phyloP scores from a whole-genome alignment of 2,888 invertebrate species.

The Apeira syringaria region DNA sequence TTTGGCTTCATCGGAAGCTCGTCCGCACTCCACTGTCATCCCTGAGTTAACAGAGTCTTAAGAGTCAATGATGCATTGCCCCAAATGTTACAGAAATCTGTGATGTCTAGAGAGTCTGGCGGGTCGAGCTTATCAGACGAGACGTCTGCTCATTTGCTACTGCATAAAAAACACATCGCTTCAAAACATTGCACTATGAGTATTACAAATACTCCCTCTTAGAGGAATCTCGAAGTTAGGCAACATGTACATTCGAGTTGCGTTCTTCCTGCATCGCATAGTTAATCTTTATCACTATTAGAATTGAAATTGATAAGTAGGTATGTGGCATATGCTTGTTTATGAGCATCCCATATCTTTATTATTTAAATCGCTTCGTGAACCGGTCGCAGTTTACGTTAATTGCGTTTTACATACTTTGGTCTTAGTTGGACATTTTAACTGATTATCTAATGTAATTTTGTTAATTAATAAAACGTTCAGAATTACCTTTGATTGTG shows the following conservation, averaged over 20 bases:
- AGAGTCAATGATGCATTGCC: too few relatives aligned
- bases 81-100: too few relatives aligned
- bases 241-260: neutral
- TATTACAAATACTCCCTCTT: too few relatives aligned
- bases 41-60: too few relatives aligned
- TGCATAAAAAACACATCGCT: too few relatives aligned
- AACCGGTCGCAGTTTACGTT: slow-evolving; percentile 63
- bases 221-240: slow-evolving; percentile 8
- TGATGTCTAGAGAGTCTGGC: too few relatives aligned
- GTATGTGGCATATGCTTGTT: slow-evolving; percentile 78
- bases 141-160: too few relatives aligned
- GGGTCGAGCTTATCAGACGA: too few relatives aligned
- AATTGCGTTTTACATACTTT: slow-evolving; percentile 59
- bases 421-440: slow-evolving; percentile 37
- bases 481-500: slow-evolving; percentile 14
- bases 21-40: too few relatives aligned
- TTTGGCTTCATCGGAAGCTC: too few relatives aligned
- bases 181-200: too few relatives aligned
- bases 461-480: slow-evolving; percentile 27
- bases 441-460: slow-evolving; percentile 36
- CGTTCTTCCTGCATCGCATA: slow-evolving; percentile 1
- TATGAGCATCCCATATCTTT: slow-evolving; percentile 71
- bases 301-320: slow-evolving; percentile 75
- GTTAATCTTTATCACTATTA: slow-evolving; percentile 54
- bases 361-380: slow-evolving; percentile 62